phyloP scores from a whole-genome alignment of 2,888 invertebrate genomes.

The Folsomia candida region DNA sequence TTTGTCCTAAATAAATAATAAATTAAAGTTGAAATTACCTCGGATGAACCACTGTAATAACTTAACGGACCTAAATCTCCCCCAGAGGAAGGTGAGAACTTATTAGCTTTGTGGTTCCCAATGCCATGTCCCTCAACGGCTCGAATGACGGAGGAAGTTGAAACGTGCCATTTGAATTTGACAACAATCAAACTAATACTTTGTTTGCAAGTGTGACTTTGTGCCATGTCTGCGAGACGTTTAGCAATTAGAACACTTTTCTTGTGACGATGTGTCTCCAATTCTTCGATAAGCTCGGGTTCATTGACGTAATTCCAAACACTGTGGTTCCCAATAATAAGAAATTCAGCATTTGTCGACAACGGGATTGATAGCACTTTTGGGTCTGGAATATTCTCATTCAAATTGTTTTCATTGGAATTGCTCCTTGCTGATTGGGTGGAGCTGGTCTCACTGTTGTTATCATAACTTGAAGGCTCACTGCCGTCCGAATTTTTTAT shows the following conservation, averaged over 20 bases:
- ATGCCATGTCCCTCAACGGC: constrained; percentile 1
- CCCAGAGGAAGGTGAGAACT: constrained; percentile 24
- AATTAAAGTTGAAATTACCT: too few species aligned
- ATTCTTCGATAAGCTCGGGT: constrained; percentile 79
- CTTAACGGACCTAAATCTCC: constrained; percentile 47
- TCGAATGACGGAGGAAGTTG: constrained; percentile 6
- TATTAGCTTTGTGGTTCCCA: not conserved
- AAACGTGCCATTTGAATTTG: constrained; percentile 54
- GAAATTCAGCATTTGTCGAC: constrained; percentile 77
- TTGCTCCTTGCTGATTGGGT: constrained; percentile 13
- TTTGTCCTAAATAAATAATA: too few species aligned
- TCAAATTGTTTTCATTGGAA: constrained; percentile 29
- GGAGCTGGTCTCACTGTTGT: constrained; percentile 29
- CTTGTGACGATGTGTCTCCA: constrained; percentile 54
- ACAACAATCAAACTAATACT: constrained; percentile 84
- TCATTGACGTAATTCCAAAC: constrained; percentile 80
- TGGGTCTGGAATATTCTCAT: constrained; percentile 67
- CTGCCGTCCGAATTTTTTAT: constrained; percentile 20
- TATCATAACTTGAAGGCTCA: constrained; percentile 27
- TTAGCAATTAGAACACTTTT: constrained; percentile 71
- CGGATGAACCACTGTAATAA: constrained; percentile 47
- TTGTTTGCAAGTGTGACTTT: constrained; percentile 84
- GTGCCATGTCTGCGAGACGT: constrained; percentile 78
- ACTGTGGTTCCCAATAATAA: constrained; percentile 74
- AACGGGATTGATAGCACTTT: constrained; percentile 71